phyloP scores from a whole-genome alignment of 1,140 invertebrate species.

The Mactra quadrangularis region DNA sequence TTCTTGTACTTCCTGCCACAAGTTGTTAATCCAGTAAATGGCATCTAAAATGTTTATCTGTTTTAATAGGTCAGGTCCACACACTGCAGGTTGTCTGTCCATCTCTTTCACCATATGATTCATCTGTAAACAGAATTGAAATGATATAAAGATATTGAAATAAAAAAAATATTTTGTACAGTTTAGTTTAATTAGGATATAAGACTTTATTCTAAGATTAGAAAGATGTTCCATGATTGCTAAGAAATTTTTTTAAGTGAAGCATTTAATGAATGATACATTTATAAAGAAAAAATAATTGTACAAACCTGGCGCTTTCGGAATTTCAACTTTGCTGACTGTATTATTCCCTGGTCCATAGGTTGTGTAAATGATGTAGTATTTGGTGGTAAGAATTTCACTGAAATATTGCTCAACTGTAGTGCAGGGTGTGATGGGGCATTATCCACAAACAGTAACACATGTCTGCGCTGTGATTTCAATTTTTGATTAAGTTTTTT shows the following conservation, averaged over 20 bases:
- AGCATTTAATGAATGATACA: background rate
- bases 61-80: slow-evolving; percentile 36
- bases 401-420: slow-evolving; percentile 76
- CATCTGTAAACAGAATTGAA: too few relatives aligned
- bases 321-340: slow-evolving; percentile 37
- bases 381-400: slow-evolving; percentile 82
- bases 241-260: background rate
- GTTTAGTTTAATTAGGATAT: background rate
- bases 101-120: too few relatives aligned
- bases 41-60: slow-evolving; percentile 34
- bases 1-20: too few relatives aligned
- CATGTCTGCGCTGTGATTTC: slow-evolving; percentile 41
- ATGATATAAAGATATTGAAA: background rate
- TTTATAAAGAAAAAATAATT: too few relatives aligned
- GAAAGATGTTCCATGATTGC: too few relatives aligned
- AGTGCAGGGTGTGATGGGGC: slow-evolving; percentile 64
- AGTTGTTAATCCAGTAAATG: too few relatives aligned
- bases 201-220: too few relatives aligned
- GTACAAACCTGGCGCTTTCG: slow-evolving; percentile 25
- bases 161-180: background rate
- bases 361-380: slow-evolving; percentile 40
- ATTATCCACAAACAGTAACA: slow-evolving; percentile 72
- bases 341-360: slow-evolving; percentile 55
- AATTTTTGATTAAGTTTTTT: slow-evolving; percentile 66
- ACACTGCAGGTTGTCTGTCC: too few relatives aligned